Evolutionary conservation across 2,888 invertebrate genomes (phyloP).

Genomic region (Ormyrus pomaceus): DNA sequence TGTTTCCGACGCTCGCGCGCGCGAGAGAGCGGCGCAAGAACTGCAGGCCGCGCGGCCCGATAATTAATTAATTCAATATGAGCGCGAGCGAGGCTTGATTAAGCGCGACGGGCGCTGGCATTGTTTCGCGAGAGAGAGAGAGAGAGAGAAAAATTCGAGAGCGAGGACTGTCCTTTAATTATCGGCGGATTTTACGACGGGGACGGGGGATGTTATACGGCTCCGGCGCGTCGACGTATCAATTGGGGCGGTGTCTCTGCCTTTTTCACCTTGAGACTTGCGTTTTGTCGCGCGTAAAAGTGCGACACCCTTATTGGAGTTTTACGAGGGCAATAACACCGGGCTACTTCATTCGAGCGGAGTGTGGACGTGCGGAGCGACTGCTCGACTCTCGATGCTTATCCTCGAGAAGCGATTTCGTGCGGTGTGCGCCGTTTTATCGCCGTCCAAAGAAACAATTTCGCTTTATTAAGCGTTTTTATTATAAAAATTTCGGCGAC

Average conservation of each 20-base stretch:
- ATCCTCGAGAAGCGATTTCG: not conserved
- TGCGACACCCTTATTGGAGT: constrained; percentile 18
- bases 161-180: no score
- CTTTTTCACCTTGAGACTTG: not conserved
- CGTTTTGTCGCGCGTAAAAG: constrained; percentile 4
- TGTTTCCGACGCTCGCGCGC: not conserved
- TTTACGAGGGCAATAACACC: constrained; percentile 32
- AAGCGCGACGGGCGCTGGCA: no score
- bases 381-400: not conserved
- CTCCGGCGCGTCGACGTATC: not conserved
- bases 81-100: not conserved
- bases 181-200: no score
- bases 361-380: not conserved
- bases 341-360: not conserved
- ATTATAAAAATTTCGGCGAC: no score
- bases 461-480: no score
- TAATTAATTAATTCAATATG: constrained; percentile 18
- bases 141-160: no score
- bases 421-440: no score
- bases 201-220: no score
- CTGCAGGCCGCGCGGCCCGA: no score
- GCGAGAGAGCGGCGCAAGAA: no score
- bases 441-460: no score
- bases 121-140: no score
- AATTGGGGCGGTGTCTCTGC: not conserved